Evolutionary conservation across 2,888 invertebrate genomes (phyloP).

Genomic region (Petrolisthes cinctipes): DNA sequence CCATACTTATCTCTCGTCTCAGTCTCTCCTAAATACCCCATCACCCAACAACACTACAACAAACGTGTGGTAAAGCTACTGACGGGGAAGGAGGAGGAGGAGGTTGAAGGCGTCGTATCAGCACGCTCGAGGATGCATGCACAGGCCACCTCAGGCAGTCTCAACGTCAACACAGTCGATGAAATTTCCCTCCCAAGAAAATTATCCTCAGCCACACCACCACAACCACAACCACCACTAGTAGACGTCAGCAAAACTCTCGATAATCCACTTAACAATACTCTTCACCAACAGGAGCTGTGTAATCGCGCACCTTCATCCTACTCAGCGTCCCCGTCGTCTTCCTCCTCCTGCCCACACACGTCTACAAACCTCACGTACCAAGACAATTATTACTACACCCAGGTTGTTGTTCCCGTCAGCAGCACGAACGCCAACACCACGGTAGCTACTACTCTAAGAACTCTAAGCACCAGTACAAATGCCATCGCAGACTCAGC

Average conservation of each 20-base stretch:
- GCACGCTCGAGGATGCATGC: slow-evolving; percentile 40
- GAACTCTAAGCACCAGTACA: neutral
- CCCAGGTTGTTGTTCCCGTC: neutral
- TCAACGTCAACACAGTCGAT: slow-evolving; percentile 23
- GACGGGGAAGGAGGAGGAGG: neutral
- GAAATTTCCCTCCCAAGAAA: slow-evolving; percentile 16
- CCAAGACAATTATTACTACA: too few relatives aligned
- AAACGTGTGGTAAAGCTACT: neutral
- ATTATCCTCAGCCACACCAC: neutral
- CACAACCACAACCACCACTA: neutral
- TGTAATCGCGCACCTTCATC: neutral
- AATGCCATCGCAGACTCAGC: neutral
- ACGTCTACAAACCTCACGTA: too few relatives aligned
- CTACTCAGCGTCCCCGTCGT: too few relatives aligned
- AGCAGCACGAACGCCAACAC: neutral
- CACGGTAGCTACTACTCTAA: neutral
- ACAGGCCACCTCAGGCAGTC: slow-evolving; percentile 33
- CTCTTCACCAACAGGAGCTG: neutral
- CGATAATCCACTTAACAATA: neutral
- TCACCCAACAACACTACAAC: neutral
- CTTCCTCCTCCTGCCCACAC: too few relatives aligned
- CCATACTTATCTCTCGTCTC: too few relatives aligned
- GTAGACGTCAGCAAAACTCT: neutral
- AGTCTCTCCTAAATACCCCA: neutral
- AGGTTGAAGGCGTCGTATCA: neutral